Evolutionary conservation across 1,140 invertebrate species (phyloP).

Genomic region (Vanessa tameamea): DNA sequence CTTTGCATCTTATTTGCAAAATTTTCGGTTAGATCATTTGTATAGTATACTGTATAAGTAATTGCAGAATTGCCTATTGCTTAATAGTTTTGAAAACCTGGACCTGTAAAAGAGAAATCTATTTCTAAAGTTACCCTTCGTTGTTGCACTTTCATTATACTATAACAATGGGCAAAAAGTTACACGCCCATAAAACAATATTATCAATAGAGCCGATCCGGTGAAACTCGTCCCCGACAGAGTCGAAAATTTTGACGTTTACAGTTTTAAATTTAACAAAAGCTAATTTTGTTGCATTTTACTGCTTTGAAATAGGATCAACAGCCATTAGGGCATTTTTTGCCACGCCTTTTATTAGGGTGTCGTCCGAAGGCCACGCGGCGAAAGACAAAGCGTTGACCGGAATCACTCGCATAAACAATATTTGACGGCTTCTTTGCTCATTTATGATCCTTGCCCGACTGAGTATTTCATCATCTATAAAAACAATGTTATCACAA

Average conservation of each 20-base stretch:
- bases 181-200: slow-evolving; percentile 66
- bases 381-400: slow-evolving; percentile 74
- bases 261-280: slow-evolving; percentile 75
- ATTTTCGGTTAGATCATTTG: too few species aligned
- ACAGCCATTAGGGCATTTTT: slow-evolving; percentile 75
- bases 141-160: slow-evolving; percentile 46
- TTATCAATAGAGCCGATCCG: slow-evolving; percentile 51
- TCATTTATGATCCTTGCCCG: slow-evolving; percentile 56
- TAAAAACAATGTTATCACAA: slow-evolving; percentile 22
- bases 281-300: slow-evolving; percentile 81
- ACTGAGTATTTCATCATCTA: slow-evolving; percentile 22
- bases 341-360: slow-evolving; percentile 79
- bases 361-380: slow-evolving; percentile 75
- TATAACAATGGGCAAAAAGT: slow-evolving; percentile 55
- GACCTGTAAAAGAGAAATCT: background rate
- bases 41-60: too few species aligned
- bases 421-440: slow-evolving; percentile 73
- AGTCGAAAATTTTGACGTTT: slow-evolving; percentile 57
- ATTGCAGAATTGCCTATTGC: background rate
- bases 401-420: slow-evolving; percentile 75
- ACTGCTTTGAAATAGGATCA: slow-evolving; percentile 78
- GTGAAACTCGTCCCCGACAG: slow-evolving; percentile 47
- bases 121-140: slow-evolving; percentile 34
- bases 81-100: background rate
- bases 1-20: too few species aligned